Percentiles rank a stretch among this genome's conserved stretches.
Conservation (phyloP, 2,113 vertebrate genomes). For the Dinomys branickii region DNA sequence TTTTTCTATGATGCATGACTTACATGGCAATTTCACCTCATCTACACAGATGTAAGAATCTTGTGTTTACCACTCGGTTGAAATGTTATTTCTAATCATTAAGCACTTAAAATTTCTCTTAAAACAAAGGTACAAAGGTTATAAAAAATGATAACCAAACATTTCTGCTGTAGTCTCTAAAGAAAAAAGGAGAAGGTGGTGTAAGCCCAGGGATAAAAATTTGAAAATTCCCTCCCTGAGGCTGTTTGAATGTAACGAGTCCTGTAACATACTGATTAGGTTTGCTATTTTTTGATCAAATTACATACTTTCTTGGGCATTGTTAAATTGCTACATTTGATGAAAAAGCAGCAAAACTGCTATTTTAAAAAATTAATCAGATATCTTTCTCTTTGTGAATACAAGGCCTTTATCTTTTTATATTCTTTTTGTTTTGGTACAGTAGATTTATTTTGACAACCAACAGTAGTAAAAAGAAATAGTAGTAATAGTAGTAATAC, state of each 20-base stretch:
- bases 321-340: slow-evolving; percentile 23
- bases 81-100: slow-evolving; percentile 10
- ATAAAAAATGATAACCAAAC: neutral
- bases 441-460: slow-evolving; percentile 42
- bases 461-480: slow-evolving; percentile 19
- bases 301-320: slow-evolving; percentile 13
- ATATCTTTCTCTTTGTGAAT: slow-evolving; percentile 47
- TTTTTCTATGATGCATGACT: slow-evolving; percentile 55
- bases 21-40: slow-evolving; percentile 10
- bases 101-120: slow-evolving; percentile 53
- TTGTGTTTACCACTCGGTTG: slow-evolving; percentile 26
- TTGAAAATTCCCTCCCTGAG: neutral
- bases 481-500: slow-evolving; percentile 18
- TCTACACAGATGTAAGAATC: slow-evolving; percentile 1
- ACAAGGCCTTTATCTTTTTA: neutral
- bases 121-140: slow-evolving; percentile 48
- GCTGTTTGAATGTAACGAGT: neutral
- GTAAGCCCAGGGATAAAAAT: neutral
- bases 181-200: neutral
- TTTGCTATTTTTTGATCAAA: neutral
- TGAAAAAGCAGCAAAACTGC: slow-evolving; percentile 32
- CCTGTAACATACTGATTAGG: neutral
- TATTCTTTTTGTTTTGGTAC: slow-evolving; percentile 13
- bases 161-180: slow-evolving; percentile 3
- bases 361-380: neutral